These are phyloP conservation scores for Thymallus thymallus DNA, from an alignment of 2,113 vertebrate genomes.

Conservation along the genomic window DNA sequence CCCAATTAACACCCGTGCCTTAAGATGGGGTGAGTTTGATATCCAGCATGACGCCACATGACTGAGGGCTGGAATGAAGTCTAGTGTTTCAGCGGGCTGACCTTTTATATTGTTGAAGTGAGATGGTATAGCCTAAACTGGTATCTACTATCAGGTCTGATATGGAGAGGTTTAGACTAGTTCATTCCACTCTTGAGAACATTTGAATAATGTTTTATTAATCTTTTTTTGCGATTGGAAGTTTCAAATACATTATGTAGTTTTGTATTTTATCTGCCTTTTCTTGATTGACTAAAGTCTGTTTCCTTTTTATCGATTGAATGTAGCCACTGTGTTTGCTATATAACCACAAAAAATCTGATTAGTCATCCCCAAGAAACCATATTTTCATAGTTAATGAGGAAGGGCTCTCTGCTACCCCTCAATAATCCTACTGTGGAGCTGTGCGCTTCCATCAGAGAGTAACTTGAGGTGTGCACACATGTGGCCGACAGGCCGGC, in stretches of 20 bases:
- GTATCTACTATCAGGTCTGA: conserved; percentile 27
- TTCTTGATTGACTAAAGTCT: too few species aligned
- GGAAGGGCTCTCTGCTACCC: conserved; percentile 5
- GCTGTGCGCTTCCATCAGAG: conserved; percentile 14
- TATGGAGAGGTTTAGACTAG: conserved; percentile 7
- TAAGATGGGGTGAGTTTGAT: too few species aligned
- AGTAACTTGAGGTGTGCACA: conserved; percentile 49
- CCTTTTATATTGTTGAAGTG: too few species aligned
- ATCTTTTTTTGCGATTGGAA: neutral
- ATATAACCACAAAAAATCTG: too few species aligned
- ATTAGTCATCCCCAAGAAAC: too few species aligned
- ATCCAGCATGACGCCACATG: too few species aligned
- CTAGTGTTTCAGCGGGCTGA: too few species aligned
- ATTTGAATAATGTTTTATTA: neutral
- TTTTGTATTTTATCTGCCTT: too few species aligned
- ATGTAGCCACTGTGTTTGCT: too few species aligned
- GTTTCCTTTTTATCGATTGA: too few species aligned
- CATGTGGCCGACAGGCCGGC: conserved; percentile 33
- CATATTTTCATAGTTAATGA: neutral
- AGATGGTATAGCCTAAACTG: conserved; percentile 36
- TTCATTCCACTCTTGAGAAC: conserved; percentile 12
- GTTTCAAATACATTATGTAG: neutral
- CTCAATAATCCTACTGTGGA: conserved; percentile 5
- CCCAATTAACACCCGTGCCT: too few species aligned
- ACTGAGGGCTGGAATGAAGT: too few species aligned